Evolutionary conservation across 1,140 invertebrate genomes (phyloP), one percentile per base, ranked within the genome.

Genomic region (Drosophila triauraria): DNA sequence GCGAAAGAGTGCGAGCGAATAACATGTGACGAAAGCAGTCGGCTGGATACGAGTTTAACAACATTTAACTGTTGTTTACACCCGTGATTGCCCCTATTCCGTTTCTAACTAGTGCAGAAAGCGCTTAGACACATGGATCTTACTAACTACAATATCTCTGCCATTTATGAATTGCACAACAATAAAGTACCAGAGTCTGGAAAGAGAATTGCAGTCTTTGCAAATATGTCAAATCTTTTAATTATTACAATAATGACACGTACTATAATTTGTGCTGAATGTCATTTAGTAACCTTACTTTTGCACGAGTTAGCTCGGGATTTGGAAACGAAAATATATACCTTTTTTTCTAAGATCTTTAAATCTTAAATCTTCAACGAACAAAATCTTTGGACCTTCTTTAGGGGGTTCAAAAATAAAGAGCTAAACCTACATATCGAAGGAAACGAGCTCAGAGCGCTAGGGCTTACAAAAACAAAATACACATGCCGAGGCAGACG

Each of bases 21-120:
- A 65, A 76, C 74, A 75, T 75, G 74, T 76, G 74, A 76, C 74
- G 54, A 58, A 76, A 76, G 74, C 71, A 65, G 72, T 43, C 35
- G 44, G 10, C 32, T 42, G 50, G 23, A 40, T 43, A 64, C 72
- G 62, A 76, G 71, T 67, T 76, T 64, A 76, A 76, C 61, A 76
- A 58, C 61, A 76, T 76, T 67, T 65, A 76, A 76, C 70, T 72
- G 70, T 72, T 74, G 68, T 74, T 74, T 60, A 72, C 67, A 72
- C 70, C 70, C 68, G 70, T 74, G 54, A 72, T 74, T 72, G 53
- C 51, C 43, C 43, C 69, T 43, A 30, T 50, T 32, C 44, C 67
- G 53, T 38, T 56, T 43, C 38, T 42, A 71, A 40, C 17, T 53
- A 67, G 47, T 72, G 53, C 65, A 50, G 51, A 59, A 59, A 71